Evolutionary conservation across 2,797 vertebrate genomes (phyloP), one percentile per base, ranked within the genome.

Genomic region (Tadarida brasiliensis): DNA sequence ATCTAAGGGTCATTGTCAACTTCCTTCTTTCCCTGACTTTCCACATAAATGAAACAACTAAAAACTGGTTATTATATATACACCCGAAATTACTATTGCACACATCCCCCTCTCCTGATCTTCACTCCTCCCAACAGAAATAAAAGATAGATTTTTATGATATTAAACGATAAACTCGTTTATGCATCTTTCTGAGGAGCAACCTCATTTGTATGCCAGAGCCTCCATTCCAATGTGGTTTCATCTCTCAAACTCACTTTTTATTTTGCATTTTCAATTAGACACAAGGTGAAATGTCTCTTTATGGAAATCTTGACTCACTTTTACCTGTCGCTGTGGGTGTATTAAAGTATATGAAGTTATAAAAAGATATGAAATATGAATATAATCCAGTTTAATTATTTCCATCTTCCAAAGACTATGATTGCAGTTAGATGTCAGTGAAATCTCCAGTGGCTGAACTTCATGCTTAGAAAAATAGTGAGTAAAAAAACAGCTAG

Each of bases 301-400:
- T 97, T 97, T 97, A 97, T 97, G 97, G 97, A 97, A 97, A 97
- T 97, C 94, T 97, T 97, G 96, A 98, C 91, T 98, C 95, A 97
- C 91, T 97, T 97, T 97, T 97, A 97, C 95, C 96, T 97, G 97
- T 97, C 96, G 57, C 91, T 97, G 97, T 98, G 97, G 97, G 97
- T 97, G 97, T 97, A 97, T 95, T 96, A 96, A 98, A 98, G 95
- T 97, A 97, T 97, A 97, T 96, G 96, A 96, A 97, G 97, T 97
- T 97, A 98, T 98, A 98, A 98, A 98, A 98, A 97, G 97, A 96
- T 97, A 96, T 88, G 90, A 98, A 97, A 97, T 97, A 90, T 97
- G 97, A 97, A 96, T 97, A 98, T 95, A 97, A 97, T 97, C 97
- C 96, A 96, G 94, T 96, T 98, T 98, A 98, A 97, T 98, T 97